These are phyloP conservation scores for Oryctes rhinoceros DNA, from an alignment of 1,140 invertebrate genomes.

Conservation along the genomic window DNA sequence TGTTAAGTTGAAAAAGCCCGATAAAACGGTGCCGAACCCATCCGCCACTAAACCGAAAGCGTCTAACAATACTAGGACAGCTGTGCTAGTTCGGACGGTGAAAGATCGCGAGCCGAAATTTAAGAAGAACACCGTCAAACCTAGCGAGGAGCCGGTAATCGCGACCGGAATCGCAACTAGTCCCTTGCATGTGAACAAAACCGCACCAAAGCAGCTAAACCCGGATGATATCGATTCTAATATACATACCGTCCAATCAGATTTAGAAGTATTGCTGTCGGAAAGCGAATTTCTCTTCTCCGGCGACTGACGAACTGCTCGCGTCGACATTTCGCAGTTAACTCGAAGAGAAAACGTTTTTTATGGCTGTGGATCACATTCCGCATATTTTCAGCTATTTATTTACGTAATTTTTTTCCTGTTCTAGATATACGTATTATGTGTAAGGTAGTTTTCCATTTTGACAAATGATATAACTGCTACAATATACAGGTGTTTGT, in stretches of 20 bases:
- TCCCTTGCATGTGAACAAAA: conserved; percentile 47
- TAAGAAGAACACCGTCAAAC: conserved; percentile 44
- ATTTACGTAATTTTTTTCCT: neutral
- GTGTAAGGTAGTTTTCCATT: neutral
- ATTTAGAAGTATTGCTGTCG: conserved; percentile 70
- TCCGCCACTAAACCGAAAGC: conserved; percentile 47
- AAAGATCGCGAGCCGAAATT: conserved; percentile 56
- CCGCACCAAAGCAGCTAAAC: conserved; percentile 40
- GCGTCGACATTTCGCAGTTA: neutral
- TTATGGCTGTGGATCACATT: conserved; percentile 54
- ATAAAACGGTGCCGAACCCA: conserved; percentile 61
- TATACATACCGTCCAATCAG: conserved; percentile 70
- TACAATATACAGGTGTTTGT: too few relatives aligned
- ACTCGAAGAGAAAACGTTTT: conserved; percentile 38
- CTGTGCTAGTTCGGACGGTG: conserved; percentile 62
- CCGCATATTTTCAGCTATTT: conserved; percentile 45
- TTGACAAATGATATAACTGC: too few relatives aligned
- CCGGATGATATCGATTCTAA: conserved; percentile 64
- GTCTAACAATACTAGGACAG: conserved; percentile 58
- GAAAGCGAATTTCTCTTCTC: conserved; percentile 70
- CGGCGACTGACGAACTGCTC: conserved; percentile 62
- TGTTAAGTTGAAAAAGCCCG: conserved; percentile 77
- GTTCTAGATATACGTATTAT: neutral
- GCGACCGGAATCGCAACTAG: conserved; percentile 35
- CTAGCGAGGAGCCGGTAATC: conserved; percentile 11